These are phyloP conservation scores for Camponotus pennsylvanicus DNA, from an alignment of 1,140 invertebrate genomes.

Conservation along the genomic window DNA sequence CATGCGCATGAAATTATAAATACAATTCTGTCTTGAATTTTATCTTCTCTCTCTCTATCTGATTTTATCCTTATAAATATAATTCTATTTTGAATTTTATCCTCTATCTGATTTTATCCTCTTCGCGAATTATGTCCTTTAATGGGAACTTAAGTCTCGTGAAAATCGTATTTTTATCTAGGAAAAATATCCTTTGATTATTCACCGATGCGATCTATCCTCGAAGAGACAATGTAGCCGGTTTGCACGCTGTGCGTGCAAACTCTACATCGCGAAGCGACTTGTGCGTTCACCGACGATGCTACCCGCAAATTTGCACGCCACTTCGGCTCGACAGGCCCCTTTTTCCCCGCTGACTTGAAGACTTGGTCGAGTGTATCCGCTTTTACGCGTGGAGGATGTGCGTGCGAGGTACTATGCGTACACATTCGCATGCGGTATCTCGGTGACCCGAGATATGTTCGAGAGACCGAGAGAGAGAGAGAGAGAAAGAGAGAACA, in stretches of 20 bases:
- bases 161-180: too few species aligned
- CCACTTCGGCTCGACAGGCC: constrained; percentile 16
- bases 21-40: too few species aligned
- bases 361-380: neutral
- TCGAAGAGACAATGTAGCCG: neutral
- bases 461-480: neutral
- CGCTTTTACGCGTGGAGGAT: constrained; percentile 2
- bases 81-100: too few species aligned
- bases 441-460: constrained; percentile 20
- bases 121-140: too few species aligned
- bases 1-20: too few species aligned
- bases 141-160: too few species aligned
- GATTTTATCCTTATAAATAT: too few species aligned
- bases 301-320: constrained; percentile 47
- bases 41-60: too few species aligned
- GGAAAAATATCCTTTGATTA: neutral
- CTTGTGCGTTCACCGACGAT: neutral
- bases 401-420: neutral
- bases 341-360: constrained; percentile 9
- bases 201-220: neutral
- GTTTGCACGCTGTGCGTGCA: neutral
- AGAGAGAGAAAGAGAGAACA: constrained; percentile 8
- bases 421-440: constrained; percentile 26
- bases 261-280: neutral
- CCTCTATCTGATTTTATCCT: too few species aligned